phyloP scores from a whole-genome alignment of 2,113 vertebrate genomes.

The Geococcyx californianus region DNA sequence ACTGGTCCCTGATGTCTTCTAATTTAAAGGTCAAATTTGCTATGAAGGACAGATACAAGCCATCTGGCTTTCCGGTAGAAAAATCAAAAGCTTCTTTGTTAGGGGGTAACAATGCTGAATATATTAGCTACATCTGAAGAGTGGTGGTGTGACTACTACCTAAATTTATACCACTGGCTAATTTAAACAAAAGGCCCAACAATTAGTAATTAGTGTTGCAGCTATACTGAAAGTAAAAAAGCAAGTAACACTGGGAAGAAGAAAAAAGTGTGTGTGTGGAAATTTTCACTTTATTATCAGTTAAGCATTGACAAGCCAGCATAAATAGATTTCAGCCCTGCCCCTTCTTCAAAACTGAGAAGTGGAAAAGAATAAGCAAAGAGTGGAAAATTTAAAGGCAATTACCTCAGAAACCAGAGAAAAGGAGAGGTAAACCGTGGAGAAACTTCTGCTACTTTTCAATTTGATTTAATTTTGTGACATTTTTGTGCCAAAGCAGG shows the following conservation, averaged over 20 bases:
- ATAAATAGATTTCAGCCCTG: not conserved
- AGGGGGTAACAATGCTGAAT: not conserved
- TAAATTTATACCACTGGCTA: not conserved
- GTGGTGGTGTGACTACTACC: not conserved
- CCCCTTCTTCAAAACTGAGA: not conserved
- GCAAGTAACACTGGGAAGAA: not conserved
- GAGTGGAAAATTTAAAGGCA: not conserved
- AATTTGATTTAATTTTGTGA: not conserved
- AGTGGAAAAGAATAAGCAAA: not conserved
- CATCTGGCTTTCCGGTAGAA: slow-evolving; percentile 12
- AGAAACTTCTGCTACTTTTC: not conserved
- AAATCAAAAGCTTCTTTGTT: not conserved
- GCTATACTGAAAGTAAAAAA: slow-evolving; percentile 10
- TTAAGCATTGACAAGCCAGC: not conserved
- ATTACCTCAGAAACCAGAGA: not conserved
- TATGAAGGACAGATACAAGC: slow-evolving; percentile 35
- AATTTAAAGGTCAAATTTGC: slow-evolving; percentile 61
- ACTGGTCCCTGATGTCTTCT: slow-evolving; percentile 31
- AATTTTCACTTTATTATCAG: not conserved
- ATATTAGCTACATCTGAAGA: not conserved
- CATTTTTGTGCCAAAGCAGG: not conserved
- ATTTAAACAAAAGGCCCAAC: not conserved
- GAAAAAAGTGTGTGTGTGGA: rapidly evolving
- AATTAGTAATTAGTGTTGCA: slow-evolving; percentile 8
- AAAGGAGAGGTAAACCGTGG: not conserved